Conservation (phyloP, 2,113 vertebrate genomes). For the Rhineura floridana region DNA sequence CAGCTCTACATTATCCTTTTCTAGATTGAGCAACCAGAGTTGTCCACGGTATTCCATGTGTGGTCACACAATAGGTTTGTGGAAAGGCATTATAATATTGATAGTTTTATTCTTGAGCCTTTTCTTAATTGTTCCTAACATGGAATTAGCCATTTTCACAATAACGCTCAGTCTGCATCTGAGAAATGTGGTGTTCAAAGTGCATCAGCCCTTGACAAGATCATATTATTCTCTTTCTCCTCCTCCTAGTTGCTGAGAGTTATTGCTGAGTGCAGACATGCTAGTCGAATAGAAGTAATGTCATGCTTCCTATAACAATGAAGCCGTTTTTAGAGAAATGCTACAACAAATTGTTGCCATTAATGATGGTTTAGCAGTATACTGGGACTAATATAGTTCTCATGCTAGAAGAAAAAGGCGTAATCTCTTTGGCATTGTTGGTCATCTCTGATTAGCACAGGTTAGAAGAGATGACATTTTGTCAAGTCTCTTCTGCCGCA, state of each 20-base stretch:
- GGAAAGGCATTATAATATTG: too few relatives aligned
- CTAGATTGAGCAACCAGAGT: too few relatives aligned
- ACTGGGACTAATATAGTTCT: neutral
- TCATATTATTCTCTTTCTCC: neutral
- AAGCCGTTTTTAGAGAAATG: neutral
- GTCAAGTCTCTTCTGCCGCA: neutral
- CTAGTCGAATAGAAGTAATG: accelerated
- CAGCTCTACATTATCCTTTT: too few relatives aligned
- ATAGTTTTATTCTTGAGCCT: too few relatives aligned
- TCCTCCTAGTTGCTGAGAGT: neutral
- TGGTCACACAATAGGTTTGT: too few relatives aligned
- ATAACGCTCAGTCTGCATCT: neutral
- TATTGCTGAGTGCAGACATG: slow-evolving; percentile 1
- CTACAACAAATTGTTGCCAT: neutral
- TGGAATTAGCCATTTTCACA: too few relatives aligned
- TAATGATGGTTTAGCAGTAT: neutral
- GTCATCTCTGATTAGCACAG: neutral
- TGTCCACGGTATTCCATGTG: too few relatives aligned
- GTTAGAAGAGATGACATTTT: neutral
- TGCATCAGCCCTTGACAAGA: neutral
- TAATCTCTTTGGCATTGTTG: neutral
- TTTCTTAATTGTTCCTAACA: too few relatives aligned
- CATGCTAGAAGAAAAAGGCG: neutral
- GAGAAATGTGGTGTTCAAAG: neutral
- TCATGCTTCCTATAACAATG: neutral